Percentiles rank a stretch among this genome's conserved stretches.
These are phyloP conservation scores for Limnephilus rhombicus DNA, from an alignment of 2,888 invertebrate genomes.

Conservation along the genomic window DNA sequence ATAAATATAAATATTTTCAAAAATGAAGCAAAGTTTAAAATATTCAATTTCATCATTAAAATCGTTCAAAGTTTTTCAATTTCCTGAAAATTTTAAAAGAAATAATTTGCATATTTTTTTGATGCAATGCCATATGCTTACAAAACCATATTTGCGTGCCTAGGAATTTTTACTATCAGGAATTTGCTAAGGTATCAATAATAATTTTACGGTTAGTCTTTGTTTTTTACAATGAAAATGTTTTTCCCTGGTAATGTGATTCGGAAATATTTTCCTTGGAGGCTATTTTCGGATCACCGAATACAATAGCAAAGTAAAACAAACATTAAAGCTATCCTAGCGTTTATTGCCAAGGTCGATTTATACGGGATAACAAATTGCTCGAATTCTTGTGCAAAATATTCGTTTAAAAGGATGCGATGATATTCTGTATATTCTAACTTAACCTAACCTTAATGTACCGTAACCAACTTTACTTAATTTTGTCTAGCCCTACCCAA, in stretches of 20 bases:
- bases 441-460: not conserved
- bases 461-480: not conserved
- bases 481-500: not conserved
- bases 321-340: not conserved
- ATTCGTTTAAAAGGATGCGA: not conserved
- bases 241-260: not conserved
- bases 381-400: not conserved
- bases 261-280: not conserved
- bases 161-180: not conserved
- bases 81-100: not conserved
- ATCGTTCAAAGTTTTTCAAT: not conserved
- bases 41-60: not conserved
- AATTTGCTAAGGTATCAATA: not conserved
- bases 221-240: not conserved
- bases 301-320: not conserved
- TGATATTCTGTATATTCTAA: not conserved
- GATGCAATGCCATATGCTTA: not conserved
- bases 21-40: not conserved
- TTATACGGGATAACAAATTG: not conserved
- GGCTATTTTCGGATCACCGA: not conserved
- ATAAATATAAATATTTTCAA: not conserved
- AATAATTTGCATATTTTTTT: not conserved
- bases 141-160: not conserved
- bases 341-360: not conserved
- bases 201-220: not conserved